Evolutionary conservation across 1,140 invertebrate genomes (phyloP).

Genomic region (Armadillidium nasatum): DNA sequence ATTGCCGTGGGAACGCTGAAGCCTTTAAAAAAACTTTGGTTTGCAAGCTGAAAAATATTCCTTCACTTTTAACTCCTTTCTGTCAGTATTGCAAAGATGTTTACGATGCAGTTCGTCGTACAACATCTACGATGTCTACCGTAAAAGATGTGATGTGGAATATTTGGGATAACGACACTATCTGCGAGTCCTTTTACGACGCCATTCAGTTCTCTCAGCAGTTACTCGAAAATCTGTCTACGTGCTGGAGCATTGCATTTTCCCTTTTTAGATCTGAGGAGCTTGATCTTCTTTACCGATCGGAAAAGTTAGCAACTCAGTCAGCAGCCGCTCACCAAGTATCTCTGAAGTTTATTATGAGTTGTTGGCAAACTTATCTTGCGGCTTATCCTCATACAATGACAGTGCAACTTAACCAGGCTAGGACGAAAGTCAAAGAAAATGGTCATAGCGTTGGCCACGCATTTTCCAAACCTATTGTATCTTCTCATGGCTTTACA

Average conservation of each 20-base stretch:
- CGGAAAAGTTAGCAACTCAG: not conserved
- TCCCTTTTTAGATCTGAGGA: not conserved
- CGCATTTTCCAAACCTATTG: not conserved
- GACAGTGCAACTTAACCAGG: not conserved
- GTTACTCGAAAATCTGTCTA: not conserved
- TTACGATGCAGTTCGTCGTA: not conserved
- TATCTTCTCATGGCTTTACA: not conserved
- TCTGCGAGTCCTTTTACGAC: conserved; percentile 5
- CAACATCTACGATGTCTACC: not conserved
- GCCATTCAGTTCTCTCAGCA: not conserved
- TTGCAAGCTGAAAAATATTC: too few relatives aligned
- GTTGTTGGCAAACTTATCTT: not conserved
- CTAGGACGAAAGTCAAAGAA: not conserved
- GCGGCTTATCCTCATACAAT: not conserved
- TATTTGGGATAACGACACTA: not conserved
- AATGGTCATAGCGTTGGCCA: not conserved
- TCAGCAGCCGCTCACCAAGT: not conserved
- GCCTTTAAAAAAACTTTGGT: too few relatives aligned
- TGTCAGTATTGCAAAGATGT: not conserved
- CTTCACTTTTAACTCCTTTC: not conserved
- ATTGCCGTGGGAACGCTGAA: too few relatives aligned
- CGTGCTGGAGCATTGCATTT: not conserved
- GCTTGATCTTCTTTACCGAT: not conserved
- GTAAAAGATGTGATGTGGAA: not conserved
- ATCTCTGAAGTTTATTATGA: not conserved